These are phyloP conservation scores for Diogma glabrata DNA, from an alignment of 2,888 invertebrate genomes.

Conservation along the genomic window DNA sequence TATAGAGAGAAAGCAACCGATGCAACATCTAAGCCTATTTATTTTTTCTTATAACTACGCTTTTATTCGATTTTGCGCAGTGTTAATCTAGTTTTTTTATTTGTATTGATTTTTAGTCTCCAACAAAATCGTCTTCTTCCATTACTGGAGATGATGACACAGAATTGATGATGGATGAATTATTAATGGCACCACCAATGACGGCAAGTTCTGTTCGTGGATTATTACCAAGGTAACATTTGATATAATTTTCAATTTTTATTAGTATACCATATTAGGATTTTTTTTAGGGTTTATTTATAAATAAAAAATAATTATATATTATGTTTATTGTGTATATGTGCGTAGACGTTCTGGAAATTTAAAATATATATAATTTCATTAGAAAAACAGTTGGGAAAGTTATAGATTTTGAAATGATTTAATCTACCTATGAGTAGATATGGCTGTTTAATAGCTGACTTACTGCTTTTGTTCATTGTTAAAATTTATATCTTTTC, in stretches of 20 bases:
- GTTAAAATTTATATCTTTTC: too few species aligned
- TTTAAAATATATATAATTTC: too few species aligned
- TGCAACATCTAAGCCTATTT: too few species aligned
- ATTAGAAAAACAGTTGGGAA: too few species aligned
- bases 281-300: background rate
- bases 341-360: too few species aligned
- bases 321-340: too few species aligned
- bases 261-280: background rate
- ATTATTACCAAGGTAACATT: slow-evolving; percentile 49
- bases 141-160: slow-evolving; percentile 64
- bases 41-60: too few species aligned
- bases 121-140: slow-evolving; percentile 50
- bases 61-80: background rate
- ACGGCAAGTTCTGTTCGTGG: slow-evolving; percentile 60
- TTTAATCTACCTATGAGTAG: too few species aligned
- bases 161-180: slow-evolving; percentile 71
- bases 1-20: too few species aligned
- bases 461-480: too few species aligned
- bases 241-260: slow-evolving; percentile 21
- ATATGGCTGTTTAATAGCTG: too few species aligned
- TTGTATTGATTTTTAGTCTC: slow-evolving; percentile 37
- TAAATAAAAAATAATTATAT: background rate
- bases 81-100: slow-evolving; percentile 11
- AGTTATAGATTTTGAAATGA: too few species aligned
- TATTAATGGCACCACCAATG: slow-evolving; percentile 64